phyloP scores from a whole-genome alignment of 2,797 vertebrate species.

The Momotus momota region DNA sequence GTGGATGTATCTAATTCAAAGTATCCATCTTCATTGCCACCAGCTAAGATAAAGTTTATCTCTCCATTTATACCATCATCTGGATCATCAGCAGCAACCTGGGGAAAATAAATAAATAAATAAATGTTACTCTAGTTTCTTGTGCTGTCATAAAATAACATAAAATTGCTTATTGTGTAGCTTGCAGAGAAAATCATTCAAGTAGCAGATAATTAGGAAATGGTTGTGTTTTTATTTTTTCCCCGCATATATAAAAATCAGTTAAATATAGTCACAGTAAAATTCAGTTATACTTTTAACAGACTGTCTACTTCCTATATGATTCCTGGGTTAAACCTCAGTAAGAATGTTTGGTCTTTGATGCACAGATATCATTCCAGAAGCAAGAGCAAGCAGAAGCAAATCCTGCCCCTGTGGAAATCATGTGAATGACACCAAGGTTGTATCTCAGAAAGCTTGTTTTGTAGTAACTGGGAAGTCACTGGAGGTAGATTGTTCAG shows the following conservation, averaged over 20 bases:
- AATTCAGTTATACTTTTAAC: neutral
- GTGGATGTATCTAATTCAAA: conserved; percentile 74
- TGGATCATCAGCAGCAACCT: conserved; percentile 80
- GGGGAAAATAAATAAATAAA: neutral
- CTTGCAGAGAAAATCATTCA: neutral
- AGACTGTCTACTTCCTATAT: neutral
- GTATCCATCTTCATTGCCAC: conserved; percentile 77
- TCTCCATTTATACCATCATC: conserved; percentile 80
- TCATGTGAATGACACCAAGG: neutral
- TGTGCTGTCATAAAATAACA: neutral
- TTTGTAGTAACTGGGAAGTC: neutral
- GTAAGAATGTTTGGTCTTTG: neutral
- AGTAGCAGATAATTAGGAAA: neutral
- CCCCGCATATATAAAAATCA: neutral
- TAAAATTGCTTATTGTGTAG: neutral
- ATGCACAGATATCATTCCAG: neutral
- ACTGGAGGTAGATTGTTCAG: neutral
- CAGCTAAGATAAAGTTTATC: conserved; percentile 78
- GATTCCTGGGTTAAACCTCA: neutral
- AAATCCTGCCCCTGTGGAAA: neutral
- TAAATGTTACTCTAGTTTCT: neutral
- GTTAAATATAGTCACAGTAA: neutral
- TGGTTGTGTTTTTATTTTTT: neutral
- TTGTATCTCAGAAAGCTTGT: neutral
- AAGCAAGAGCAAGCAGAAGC: neutral